Evolutionary conservation across 2,797 vertebrate species (phyloP).

Genomic region (Caiman crocodilus): DNA sequence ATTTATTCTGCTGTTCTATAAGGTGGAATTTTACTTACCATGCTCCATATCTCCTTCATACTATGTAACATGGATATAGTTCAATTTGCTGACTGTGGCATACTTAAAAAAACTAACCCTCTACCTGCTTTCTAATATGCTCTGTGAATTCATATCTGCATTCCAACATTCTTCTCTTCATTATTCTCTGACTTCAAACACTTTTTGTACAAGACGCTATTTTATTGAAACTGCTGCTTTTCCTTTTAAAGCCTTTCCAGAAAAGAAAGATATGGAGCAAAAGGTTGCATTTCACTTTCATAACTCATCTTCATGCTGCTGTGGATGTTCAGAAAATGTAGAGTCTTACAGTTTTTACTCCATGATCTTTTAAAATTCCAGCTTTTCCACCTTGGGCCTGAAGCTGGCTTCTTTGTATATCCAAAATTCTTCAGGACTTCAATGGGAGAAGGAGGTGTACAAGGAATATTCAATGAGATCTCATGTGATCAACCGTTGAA

Average conservation of each 20-base stretch:
- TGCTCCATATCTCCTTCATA: background rate
- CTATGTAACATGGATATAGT: background rate
- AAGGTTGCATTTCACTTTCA: background rate
- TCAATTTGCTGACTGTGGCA: background rate
- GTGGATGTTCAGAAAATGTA: background rate
- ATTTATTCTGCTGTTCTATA: background rate
- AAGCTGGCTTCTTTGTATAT: background rate
- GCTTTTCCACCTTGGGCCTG: background rate
- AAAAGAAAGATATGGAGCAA: background rate
- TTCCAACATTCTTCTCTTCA: background rate
- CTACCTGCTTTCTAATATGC: background rate
- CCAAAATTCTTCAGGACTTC: background rate
- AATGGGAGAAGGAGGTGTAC: background rate
- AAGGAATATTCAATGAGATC: background rate
- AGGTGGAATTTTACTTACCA: background rate
- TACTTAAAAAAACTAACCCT: background rate
- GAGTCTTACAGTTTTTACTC: rapidly evolving
- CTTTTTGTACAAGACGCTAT: background rate
- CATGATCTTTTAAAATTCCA: background rate
- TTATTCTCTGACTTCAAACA: background rate
- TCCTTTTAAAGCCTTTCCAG: background rate
- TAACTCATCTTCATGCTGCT: background rate
- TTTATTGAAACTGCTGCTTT: background rate
- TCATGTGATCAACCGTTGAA: background rate
- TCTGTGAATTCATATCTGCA: background rate